Conservation (phyloP, 2,113 vertebrate genomes). For the Rhagologus leucostigma region DNA sequence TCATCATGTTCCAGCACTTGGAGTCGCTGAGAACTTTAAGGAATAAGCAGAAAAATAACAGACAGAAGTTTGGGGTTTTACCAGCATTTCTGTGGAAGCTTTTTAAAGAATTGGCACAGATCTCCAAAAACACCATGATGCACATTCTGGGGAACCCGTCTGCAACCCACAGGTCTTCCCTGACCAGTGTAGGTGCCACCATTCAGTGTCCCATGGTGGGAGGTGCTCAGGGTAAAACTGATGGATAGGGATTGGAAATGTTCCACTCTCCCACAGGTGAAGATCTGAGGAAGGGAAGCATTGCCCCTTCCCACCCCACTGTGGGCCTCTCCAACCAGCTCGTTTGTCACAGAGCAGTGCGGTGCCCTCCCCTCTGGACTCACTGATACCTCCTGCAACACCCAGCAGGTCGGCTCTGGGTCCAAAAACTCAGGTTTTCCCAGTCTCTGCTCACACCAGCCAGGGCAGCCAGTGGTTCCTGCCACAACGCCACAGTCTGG, state of each 20-base stretch:
- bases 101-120: background rate
- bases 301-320: background rate
- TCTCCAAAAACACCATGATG: background rate
- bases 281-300: background rate
- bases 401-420: background rate
- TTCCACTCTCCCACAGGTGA: rapidly evolving
- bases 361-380: background rate
- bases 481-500: rapidly evolving
- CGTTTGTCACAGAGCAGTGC: background rate
- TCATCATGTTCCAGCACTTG: background rate
- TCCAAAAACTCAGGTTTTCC: background rate
- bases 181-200: rapidly evolving
- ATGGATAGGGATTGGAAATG: background rate
- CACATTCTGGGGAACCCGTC: background rate
- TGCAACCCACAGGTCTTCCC: rapidly evolving
- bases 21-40: background rate
- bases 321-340: background rate
- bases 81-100: background rate
- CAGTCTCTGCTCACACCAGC: background rate
- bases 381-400: background rate
- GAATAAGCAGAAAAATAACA: background rate
- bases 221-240: background rate
- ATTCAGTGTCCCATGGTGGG: rapidly evolving
- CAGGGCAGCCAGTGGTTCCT: background rate
- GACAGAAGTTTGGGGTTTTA: background rate